Base-by-base conservation (phyloP, 2,797 vertebrate genomes). In the Microchirus variegatus region DNA sequence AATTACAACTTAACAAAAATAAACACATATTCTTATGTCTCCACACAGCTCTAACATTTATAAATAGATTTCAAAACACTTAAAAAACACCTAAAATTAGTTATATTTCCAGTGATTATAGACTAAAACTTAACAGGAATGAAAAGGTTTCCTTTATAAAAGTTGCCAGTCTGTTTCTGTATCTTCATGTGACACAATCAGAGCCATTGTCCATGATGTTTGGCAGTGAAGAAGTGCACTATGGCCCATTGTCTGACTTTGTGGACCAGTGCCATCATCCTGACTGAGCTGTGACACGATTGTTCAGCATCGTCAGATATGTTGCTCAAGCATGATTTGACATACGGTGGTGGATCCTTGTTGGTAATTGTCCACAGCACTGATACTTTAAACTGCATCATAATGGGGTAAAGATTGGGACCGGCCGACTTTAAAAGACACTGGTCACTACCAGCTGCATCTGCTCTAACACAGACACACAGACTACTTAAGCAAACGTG, bases 81-180 rank as follows among this genome's bases (percentile, higher is more conserved):
- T 72, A 50, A 68, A 79, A 38, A 38, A 16, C 49, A 76, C 55
- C 60, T 78, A 74, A 85, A 86, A 82, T 68, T 0, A 52, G 16
- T 67, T 88, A 84, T 78, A 88, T 88, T 87, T 87, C 71, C 81
- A 90, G 83, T 89, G 80, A 80, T 88, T 78, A 54, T 64, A 82
- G 77, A 88, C 75, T 81, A 49, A 19, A 67, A 84, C 46, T 63
- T 62, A 72, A 78, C 77, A 67, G 75, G 60, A 52, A 61, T 64
- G n/a, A 43, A 59, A 73, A 78, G 53, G 67, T 55, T 53, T 58
- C 74, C 56, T 71, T 73, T 80, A 89, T 22, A 54, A 87, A 81
- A 63, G 64, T 54, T 71, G 70, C 18, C 43, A 50, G 60, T 70
- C 40, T 42, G 12, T 14, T 50, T 41, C 5, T 14, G 51, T 64